phyloP scores from a whole-genome alignment of 2,888 invertebrate genomes.

The Panzeria rudis region DNA sequence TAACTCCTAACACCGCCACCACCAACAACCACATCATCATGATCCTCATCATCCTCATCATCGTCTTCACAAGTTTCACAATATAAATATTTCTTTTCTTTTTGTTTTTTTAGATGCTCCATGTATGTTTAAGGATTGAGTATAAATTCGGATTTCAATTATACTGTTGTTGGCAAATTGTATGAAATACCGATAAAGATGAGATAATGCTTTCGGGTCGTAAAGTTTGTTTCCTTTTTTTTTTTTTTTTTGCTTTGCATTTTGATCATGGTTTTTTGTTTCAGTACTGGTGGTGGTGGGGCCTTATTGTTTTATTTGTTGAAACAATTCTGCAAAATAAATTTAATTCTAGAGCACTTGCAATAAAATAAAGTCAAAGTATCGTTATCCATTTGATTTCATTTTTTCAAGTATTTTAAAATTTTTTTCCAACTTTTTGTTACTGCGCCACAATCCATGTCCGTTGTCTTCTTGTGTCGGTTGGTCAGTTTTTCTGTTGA shows the following conservation, averaged over 20 bases:
- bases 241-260: conserved; percentile 26
- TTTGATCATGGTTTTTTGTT: conserved; percentile 25
- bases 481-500: conserved; percentile 62
- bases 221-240: conserved; percentile 71
- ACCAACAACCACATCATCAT: conserved; percentile 8
- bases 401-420: conserved; percentile 4
- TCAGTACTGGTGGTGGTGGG: background rate
- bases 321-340: conserved; percentile 61
- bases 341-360: conserved; percentile 72
- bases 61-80: conserved; percentile 14
- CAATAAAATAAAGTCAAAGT: conserved; percentile 72
- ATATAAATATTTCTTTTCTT: conserved; percentile 7
- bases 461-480: conserved; percentile 52
- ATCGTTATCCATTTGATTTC: conserved; percentile 70
- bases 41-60: conserved; percentile 2
- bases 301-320: conserved; percentile 28
- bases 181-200: conserved; percentile 72
- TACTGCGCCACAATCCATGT: conserved; percentile 40
- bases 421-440: conserved; percentile 15
- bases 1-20: conserved; percentile 28
- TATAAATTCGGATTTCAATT: conserved; percentile 71
- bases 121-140: conserved; percentile 32
- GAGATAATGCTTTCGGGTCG: conserved; percentile 71
- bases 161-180: conserved; percentile 69
- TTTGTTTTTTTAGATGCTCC: background rate